These are phyloP conservation scores for Tonatia bakeri DNA, from an alignment of 2,113 vertebrate species.

Conservation along the genomic window DNA sequence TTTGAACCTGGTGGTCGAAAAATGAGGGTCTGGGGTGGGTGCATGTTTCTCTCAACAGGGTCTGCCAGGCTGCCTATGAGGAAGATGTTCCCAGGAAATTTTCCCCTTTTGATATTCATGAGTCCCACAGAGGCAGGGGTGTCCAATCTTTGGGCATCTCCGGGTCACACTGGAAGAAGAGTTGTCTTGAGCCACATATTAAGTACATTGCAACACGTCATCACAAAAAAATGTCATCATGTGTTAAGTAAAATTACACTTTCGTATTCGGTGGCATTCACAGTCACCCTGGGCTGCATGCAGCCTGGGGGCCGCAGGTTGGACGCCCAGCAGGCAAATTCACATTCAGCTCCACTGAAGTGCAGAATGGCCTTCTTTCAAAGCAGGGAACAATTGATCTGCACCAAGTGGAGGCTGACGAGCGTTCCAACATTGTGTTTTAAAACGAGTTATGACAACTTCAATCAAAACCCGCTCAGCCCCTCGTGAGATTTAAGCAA, in stretches of 20 bases:
- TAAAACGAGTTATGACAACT: conserved; percentile 27
- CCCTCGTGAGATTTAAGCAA: not conserved
- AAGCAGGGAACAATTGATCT: not conserved
- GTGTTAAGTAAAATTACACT: too few relatives aligned
- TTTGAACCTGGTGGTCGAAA: conserved; percentile 33
- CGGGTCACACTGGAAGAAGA: too few relatives aligned
- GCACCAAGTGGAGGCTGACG: not conserved
- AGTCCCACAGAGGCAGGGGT: too few relatives aligned
- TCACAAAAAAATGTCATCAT: too few relatives aligned
- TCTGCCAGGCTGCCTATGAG: conserved; percentile 26
- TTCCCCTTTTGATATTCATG: not conserved
- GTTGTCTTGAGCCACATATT: too few relatives aligned
- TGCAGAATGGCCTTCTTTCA: not conserved
- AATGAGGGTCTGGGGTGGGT: not conserved
- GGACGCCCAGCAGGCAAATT: not conserved
- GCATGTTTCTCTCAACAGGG: not conserved
- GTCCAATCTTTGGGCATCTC: too few relatives aligned
- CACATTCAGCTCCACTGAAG: not conserved
- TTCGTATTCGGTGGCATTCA: too few relatives aligned
- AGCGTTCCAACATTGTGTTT: not conserved
- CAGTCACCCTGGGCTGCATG: too few relatives aligned
- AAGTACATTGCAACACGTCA: too few relatives aligned
- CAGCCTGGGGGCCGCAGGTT: too few relatives aligned
- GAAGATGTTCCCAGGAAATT: not conserved
- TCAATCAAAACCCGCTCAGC: conserved; percentile 44